These are phyloP conservation scores for Tragelaphus scriptus DNA, from an alignment of 2,113 vertebrate species.

Conservation along the genomic window DNA sequence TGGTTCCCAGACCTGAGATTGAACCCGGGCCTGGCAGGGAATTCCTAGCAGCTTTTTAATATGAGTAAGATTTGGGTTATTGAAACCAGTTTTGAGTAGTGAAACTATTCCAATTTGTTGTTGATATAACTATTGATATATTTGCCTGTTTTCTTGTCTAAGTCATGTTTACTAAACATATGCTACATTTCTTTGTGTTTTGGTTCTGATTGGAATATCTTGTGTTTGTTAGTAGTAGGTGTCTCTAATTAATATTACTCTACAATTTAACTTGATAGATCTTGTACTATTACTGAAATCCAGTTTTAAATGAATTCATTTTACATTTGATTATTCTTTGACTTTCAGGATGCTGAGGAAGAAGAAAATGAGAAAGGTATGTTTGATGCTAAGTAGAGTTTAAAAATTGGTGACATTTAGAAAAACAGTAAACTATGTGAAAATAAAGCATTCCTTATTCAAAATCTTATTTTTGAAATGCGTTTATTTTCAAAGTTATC, in stretches of 20 bases:
- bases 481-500: slow-evolving; percentile 72
- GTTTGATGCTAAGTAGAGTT: slow-evolving; percentile 80
- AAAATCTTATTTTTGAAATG: slow-evolving; percentile 68
- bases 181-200: not conserved
- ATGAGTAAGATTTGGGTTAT: not conserved
- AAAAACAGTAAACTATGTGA: slow-evolving; percentile 63
- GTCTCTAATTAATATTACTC: slow-evolving; percentile 4
- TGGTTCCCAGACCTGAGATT: not conserved
- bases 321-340: slow-evolving; percentile 79
- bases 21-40: not conserved
- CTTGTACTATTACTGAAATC: slow-evolving; percentile 34
- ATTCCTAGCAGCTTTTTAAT: not conserved
- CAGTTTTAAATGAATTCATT: slow-evolving; percentile 45
- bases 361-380: slow-evolving; percentile 97
- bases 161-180: not conserved
- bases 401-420: slow-evolving; percentile 56
- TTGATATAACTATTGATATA: not conserved
- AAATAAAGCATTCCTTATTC: slow-evolving; percentile 64
- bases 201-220: not conserved
- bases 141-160: not conserved
- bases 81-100: slow-evolving; percentile 6
- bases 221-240: slow-evolving; percentile 3
- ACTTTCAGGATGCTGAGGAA: slow-evolving; percentile 91
- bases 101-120: not conserved
- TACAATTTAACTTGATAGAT: not conserved